Evolutionary conservation across 2,113 vertebrate genomes (phyloP).

Genomic region (Sylvilagus bachmani): DNA sequence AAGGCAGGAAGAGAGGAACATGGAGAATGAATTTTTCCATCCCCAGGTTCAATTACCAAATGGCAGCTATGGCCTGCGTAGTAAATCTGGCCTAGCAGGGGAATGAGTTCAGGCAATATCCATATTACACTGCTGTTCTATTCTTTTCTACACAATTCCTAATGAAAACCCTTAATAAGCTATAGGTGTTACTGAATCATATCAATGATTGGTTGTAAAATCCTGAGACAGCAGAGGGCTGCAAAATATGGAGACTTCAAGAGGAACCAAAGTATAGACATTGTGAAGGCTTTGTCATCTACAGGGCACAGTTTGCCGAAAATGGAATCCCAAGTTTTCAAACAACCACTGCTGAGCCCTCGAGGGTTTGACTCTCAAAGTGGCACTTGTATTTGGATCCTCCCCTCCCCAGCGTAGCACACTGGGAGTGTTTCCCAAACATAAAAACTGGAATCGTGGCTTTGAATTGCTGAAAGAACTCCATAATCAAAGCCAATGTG

Average conservation of each 20-base stretch:
- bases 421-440: conserved; percentile 44
- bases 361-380: conserved; percentile 23
- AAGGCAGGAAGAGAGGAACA: too few relatives aligned
- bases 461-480: conserved; percentile 12
- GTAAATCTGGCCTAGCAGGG: background rate
- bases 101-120: conserved; percentile 13
- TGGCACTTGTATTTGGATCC: background rate
- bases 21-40: too few relatives aligned
- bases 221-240: background rate
- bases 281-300: background rate
- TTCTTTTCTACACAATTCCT: background rate
- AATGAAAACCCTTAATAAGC: background rate
- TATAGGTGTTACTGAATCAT: background rate
- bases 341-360: background rate
- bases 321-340: conserved; percentile 2
- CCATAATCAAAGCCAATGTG: background rate
- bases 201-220: background rate
- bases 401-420: background rate
- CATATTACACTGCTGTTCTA: background rate
- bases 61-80: background rate
- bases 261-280: background rate
- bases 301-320: background rate
- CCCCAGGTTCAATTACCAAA: too few relatives aligned
- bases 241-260: background rate
- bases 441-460: background rate